These are phyloP conservation scores for Pao palembangensis DNA, from an alignment of 2,113 vertebrate genomes.

Conservation along the genomic window DNA sequence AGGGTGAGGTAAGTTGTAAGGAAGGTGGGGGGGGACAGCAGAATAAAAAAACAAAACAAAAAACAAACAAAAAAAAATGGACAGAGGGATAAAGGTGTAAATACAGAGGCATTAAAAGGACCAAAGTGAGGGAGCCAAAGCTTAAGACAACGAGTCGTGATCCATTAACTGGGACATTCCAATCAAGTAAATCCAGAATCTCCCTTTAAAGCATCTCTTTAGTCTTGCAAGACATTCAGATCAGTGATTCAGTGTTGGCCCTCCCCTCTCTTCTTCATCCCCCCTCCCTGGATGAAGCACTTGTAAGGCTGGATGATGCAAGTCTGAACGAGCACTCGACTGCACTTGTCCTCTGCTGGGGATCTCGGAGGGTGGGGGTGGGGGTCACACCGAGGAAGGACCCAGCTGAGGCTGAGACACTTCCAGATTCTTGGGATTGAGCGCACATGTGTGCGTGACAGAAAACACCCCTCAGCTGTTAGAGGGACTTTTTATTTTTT, in stretches of 20 bases:
- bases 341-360: conserved; percentile 46
- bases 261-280: conserved; percentile 24
- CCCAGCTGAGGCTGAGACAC: neutral
- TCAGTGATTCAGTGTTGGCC: conserved; percentile 26
- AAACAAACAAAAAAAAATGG: conserved; percentile 12
- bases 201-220: conserved; percentile 30
- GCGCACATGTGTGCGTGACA: neutral
- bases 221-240: conserved; percentile 30
- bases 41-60: conserved; percentile 20
- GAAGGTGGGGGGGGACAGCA: conserved; percentile 11
- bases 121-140: conserved; percentile 9
- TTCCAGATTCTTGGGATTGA: conserved; percentile 28
- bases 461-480: conserved; percentile 42
- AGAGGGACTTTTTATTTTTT: conserved; percentile 22
- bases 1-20: conserved; percentile 47
- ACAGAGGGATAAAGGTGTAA: conserved; percentile 16
- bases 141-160: conserved; percentile 9
- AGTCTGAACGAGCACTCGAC: conserved; percentile 34
- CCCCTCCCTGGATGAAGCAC: conserved; percentile 18
- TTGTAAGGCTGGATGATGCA: conserved; percentile 47
- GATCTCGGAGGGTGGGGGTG: neutral
- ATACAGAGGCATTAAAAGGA: conserved; percentile 20
- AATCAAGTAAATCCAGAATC: conserved; percentile 28
- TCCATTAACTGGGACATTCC: conserved; percentile 27
- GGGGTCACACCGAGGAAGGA: neutral